A percentile compares a stretch with the other conserved stretches of the same genome.
Conservation (phyloP, 2,113 vertebrate genomes). For the Tamias sibiricus region DNA sequence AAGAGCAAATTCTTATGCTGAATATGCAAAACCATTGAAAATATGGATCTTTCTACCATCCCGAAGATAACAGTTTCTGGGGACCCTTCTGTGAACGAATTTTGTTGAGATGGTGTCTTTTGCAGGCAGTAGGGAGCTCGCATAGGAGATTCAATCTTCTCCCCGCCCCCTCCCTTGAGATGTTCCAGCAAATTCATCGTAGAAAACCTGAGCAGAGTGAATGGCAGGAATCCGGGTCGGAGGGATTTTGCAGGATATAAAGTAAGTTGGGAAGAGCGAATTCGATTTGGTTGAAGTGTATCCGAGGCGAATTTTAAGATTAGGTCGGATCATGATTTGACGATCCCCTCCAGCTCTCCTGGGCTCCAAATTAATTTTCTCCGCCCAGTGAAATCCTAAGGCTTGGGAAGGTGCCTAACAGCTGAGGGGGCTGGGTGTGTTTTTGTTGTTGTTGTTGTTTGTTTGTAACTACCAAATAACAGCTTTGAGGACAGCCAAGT, state of each 20-base stretch:
- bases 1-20: slow-evolving; percentile 33
- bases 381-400: slow-evolving; percentile 64
- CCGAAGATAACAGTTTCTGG: slow-evolving; percentile 8
- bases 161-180: not conserved
- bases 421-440: slow-evolving; percentile 2
- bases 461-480: slow-evolving; percentile 47
- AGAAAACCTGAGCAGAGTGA: not conserved
- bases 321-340: slow-evolving; percentile 38
- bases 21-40: slow-evolving; percentile 39
- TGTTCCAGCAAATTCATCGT: slow-evolving; percentile 62
- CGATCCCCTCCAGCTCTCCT: slow-evolving; percentile 58
- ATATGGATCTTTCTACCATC: slow-evolving; percentile 4
- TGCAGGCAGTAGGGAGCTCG: not conserved
- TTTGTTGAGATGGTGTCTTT: slow-evolving; percentile 41
- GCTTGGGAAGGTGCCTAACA: slow-evolving; percentile 64
- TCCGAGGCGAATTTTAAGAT: slow-evolving; percentile 57
- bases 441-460: not conserved
- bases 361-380: slow-evolving; percentile 72
- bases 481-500: not conserved
- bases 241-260: slow-evolving; percentile 63
- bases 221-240: slow-evolving; percentile 25
- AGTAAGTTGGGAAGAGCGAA: slow-evolving; percentile 52
- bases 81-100: slow-evolving; percentile 40
- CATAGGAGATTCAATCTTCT: not conserved
- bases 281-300: slow-evolving; percentile 52